phyloP scores from a whole-genome alignment of 2,888 invertebrate genomes.

The Galerucella pusilla region DNA sequence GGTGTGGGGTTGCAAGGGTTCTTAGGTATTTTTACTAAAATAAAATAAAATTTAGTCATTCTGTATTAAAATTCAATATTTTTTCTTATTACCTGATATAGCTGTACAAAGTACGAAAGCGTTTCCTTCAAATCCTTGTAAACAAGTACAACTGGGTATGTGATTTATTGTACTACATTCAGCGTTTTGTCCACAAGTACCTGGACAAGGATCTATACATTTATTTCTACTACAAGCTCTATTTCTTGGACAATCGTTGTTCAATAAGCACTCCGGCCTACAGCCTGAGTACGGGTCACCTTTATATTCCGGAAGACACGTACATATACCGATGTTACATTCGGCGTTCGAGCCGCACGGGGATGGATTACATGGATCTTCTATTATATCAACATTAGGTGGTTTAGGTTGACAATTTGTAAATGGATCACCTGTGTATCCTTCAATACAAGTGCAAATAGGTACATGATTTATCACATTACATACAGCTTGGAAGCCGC shows the following conservation, averaged over 20 bases:
- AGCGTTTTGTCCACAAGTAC: slow-evolving; percentile 81
- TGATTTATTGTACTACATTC: slow-evolving; percentile 80
- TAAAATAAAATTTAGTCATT: neutral
- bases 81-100: slow-evolving; percentile 61
- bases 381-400: slow-evolving; percentile 41
- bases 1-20: slow-evolving; percentile 78
- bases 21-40: slow-evolving; percentile 50
- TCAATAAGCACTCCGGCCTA: slow-evolving; percentile 79
- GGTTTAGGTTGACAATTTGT: slow-evolving; percentile 73
- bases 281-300: slow-evolving; percentile 78
- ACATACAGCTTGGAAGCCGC: slow-evolving; percentile 79
- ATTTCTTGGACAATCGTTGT: slow-evolving; percentile 77
- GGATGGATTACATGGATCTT: slow-evolving; percentile 72
- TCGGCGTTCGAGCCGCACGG: slow-evolving; percentile 75
- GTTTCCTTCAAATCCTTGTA: slow-evolving; percentile 76
- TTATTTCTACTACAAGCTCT: slow-evolving; percentile 78
- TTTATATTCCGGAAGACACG: slow-evolving; percentile 75
- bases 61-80: slow-evolving; percentile 44
- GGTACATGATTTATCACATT: slow-evolving; percentile 81
- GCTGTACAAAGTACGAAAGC: slow-evolving; percentile 76
- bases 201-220: slow-evolving; percentile 79
- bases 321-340: slow-evolving; percentile 76
- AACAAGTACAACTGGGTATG: slow-evolving; percentile 81
- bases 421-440: slow-evolving; percentile 83
- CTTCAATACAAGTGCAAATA: slow-evolving; percentile 78